Conservation (phyloP, 1,140 invertebrate genomes). For the Nautilus pompilius region DNA sequence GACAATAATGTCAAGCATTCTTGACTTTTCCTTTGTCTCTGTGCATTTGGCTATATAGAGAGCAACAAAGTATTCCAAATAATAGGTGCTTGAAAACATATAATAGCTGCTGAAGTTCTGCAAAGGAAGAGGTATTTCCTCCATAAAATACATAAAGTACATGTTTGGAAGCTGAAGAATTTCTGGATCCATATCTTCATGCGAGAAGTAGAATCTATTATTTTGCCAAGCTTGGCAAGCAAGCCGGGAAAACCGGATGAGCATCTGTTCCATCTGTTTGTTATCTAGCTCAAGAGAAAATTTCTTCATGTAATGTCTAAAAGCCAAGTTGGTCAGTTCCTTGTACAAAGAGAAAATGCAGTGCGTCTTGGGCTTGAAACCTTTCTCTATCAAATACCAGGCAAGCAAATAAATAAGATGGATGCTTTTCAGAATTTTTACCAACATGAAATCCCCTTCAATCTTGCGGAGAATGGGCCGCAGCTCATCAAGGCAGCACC, state of each 20-base stretch:
- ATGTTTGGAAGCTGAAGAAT: background rate
- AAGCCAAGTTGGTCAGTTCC: background rate
- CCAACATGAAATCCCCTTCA: background rate
- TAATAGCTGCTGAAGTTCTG: background rate
- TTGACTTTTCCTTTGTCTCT: background rate
- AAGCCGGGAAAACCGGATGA: background rate
- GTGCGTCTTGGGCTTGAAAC: background rate
- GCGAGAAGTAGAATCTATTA: background rate
- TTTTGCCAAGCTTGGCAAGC: background rate
- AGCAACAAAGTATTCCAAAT: constrained; percentile 1
- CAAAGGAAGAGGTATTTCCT: background rate
- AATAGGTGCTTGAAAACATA: background rate
- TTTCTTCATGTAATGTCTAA: background rate
- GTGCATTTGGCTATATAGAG: background rate
- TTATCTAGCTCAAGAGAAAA: background rate
- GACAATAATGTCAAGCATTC: background rate
- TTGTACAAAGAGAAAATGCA: background rate
- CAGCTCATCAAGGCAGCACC: background rate
- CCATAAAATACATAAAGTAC: background rate
- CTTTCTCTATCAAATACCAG: background rate
- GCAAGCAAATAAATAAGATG: background rate
- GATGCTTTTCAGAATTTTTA: background rate
- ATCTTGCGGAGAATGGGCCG: background rate
- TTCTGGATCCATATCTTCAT: background rate
- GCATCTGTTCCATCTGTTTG: background rate